Percentiles rank a stretch among this genome's conserved stretches.
Conservation (phyloP, 2,113 vertebrate species). For the Oncorhynchus tshawytscha region DNA sequence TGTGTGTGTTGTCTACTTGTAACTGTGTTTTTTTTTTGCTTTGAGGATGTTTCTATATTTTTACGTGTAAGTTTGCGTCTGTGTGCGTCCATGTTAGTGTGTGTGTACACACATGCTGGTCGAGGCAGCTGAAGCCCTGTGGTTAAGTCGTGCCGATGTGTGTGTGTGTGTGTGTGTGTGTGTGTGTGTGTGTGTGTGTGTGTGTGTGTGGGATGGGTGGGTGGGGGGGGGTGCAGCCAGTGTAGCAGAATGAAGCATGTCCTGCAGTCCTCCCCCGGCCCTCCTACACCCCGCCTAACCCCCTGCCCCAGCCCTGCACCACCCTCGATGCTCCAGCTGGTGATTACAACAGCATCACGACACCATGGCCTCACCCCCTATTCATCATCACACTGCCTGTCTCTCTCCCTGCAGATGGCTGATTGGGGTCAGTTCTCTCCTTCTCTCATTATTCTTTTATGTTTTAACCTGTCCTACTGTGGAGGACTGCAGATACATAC, state of each 20-base stretch:
- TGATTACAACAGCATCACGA: conserved; percentile 57
- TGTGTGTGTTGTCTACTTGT: conserved; percentile 4
- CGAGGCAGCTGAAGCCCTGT: conserved; percentile 4
- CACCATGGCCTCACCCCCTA: conserved; percentile 46
- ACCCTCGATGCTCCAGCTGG: conserved; percentile 49
- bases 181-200: conserved; percentile 2
- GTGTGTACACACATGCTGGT: neutral
- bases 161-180: conserved; percentile 14
- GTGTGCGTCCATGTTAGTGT: neutral
- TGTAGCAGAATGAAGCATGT: conserved; percentile 57
- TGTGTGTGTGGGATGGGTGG: neutral
- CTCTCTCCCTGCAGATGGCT: conserved; percentile 51
- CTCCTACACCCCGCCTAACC: neutral
- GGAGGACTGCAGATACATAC: conserved; percentile 2
- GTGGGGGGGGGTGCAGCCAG: neutral
- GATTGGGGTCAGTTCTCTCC: conserved; percentile 65
- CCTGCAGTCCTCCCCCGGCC: conserved; percentile 31
- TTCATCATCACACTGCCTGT: conserved; percentile 59
- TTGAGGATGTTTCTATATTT: too few species aligned
- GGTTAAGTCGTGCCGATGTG: neutral
- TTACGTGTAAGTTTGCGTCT: conserved; percentile 18
- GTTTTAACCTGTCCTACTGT: conserved; percentile 48
- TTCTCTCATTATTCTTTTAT: conserved; percentile 56
- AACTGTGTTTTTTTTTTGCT: neutral
- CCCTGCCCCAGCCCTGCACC: conserved; percentile 13